A percentile compares a stretch with the other conserved stretches of the same genome.
Conservation (phyloP, 2,797 vertebrate species). For the Xenopus petersii region DNA sequence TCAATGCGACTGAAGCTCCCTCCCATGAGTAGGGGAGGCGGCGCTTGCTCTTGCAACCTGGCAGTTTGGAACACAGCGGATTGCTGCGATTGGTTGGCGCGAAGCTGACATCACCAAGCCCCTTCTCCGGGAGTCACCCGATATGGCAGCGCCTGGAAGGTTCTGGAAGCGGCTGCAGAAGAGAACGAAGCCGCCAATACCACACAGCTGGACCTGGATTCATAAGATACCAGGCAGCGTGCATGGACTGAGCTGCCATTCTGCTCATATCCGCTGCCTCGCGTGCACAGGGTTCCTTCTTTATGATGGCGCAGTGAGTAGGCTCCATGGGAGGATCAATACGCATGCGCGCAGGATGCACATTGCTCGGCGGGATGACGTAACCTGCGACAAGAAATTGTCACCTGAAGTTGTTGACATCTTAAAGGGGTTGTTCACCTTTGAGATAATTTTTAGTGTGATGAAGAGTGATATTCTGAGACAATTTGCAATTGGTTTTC, state of each 20-base stretch:
- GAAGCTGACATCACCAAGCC: constrained; percentile 1
- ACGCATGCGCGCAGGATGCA: constrained; percentile 25
- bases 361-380: neutral
- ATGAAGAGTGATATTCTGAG: too few species aligned
- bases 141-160: constrained; percentile 51
- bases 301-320: constrained; percentile 56
- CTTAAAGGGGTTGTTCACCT: too few species aligned
- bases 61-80: constrained; percentile 5
- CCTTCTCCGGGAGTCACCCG: neutral
- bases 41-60: constrained; percentile 2
- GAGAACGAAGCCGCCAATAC: too few species aligned
- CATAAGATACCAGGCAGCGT: neutral
- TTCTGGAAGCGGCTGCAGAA: constrained; percentile 61
- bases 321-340: neutral
- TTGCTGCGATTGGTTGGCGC: constrained; percentile 4
- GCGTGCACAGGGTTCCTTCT: neutral
- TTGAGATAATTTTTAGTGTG: too few species aligned
- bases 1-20: too few species aligned
- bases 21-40: neutral
- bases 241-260: neutral
- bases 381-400: neutral
- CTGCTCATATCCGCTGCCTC: neutral
- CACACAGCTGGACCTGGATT: too few species aligned
- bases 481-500: too few species aligned
- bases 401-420: too few species aligned